Percentiles rank a stretch among this genome's conserved stretches.
These are phyloP conservation scores for Dasypogon diadema DNA, from an alignment of 2,888 invertebrate species.

Conservation along the genomic window DNA sequence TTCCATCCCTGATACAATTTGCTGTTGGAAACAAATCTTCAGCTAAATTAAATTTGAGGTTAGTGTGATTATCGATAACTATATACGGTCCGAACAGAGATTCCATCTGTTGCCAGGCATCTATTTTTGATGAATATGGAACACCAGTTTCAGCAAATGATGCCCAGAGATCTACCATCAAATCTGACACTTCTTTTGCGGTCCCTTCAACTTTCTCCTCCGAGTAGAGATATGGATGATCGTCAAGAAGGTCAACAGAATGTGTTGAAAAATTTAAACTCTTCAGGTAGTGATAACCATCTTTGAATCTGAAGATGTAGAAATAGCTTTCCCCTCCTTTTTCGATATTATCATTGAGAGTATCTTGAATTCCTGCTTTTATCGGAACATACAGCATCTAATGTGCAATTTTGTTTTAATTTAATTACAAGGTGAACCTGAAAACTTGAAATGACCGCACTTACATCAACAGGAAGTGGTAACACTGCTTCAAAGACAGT, in stretches of 20 bases:
- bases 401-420: background rate
- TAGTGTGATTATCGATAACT: conserved; percentile 52
- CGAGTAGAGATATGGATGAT: conserved; percentile 68
- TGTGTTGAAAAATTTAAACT: conserved; percentile 57
- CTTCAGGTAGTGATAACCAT: conserved; percentile 39
- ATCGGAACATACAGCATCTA: background rate
- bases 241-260: conserved; percentile 70
- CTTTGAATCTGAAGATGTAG: conserved; percentile 66
- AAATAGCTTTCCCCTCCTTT: conserved; percentile 59
- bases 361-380: background rate
- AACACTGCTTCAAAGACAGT: too few relatives aligned
- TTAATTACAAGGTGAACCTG: background rate
- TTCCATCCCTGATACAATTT: background rate
- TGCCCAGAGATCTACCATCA: conserved; percentile 62
- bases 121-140: conserved; percentile 9
- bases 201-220: conserved; percentile 58
- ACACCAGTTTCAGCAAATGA: conserved; percentile 57
- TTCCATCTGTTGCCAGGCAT: conserved; percentile 48
- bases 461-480: too few relatives aligned
- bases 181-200: conserved; percentile 62
- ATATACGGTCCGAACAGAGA: conserved; percentile 55
- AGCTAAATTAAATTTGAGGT: conserved; percentile 40
- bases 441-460: background rate
- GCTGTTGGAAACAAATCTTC: background rate
- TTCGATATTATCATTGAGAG: background rate